phyloP scores from a whole-genome alignment of 2,888 invertebrate genomes.

The Celastrina argiolus region DNA sequence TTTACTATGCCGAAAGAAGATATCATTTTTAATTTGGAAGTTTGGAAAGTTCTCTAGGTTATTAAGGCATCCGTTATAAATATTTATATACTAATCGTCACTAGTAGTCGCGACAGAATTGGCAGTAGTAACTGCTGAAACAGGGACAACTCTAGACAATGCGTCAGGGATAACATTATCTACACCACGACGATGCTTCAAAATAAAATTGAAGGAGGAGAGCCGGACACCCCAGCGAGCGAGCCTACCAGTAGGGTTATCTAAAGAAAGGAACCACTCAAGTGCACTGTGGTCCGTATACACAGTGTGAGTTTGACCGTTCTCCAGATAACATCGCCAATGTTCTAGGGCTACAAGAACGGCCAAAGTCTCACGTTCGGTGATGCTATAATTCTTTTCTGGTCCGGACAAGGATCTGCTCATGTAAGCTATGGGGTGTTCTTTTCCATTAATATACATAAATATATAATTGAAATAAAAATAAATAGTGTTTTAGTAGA shows the following conservation, averaged over 20 bases:
- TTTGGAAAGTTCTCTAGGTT: not conserved
- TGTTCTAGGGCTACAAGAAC: conserved; percentile 38
- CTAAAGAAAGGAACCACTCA: no score
- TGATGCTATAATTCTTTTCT: conserved; percentile 37
- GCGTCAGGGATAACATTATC: conserved; percentile 38
- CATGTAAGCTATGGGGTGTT: conserved; percentile 30
- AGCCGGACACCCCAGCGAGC: conserved; percentile 37
- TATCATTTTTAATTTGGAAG: not conserved
- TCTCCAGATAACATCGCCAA: conserved; percentile 38
- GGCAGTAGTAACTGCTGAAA: not conserved
- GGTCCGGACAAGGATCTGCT: conserved; percentile 27
- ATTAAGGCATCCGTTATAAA: not conserved
- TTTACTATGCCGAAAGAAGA: not conserved
- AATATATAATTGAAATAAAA: no score
- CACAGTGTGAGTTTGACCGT: conserved; percentile 33
- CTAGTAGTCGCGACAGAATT: not conserved
- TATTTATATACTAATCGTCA: not conserved
- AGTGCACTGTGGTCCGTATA: conserved; percentile 37
- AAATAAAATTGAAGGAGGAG: conserved; percentile 32
- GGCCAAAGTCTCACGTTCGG: conserved; percentile 39
- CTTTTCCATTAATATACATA: not conserved
- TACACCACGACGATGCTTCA: conserved; percentile 33
- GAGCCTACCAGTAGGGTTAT: conserved; percentile 36
- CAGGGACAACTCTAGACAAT: conserved; percentile 26
- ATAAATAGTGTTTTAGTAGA: no score